Evolutionary conservation across 2,888 invertebrate genomes (phyloP).

Genomic region (Cacoxenus indagator): DNA sequence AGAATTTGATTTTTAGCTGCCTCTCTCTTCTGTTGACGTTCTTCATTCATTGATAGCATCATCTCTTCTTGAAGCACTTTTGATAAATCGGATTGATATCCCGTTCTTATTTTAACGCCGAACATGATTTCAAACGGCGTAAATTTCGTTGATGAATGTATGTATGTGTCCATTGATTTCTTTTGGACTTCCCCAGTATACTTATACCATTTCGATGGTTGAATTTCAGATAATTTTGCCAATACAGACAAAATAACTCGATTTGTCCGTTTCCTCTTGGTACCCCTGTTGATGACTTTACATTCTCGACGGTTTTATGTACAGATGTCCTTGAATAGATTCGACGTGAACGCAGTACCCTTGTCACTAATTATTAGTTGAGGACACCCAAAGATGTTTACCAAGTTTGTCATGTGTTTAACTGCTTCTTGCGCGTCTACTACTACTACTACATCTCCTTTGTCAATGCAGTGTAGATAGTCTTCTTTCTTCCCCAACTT

Average conservation of each 20-base stretch:
- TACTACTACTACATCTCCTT: constrained; percentile 41
- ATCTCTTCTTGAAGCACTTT: constrained; percentile 74
- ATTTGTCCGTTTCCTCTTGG: constrained; percentile 29
- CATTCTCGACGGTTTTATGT: constrained; percentile 15
- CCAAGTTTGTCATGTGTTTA: constrained; percentile 1
- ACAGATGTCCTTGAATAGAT: constrained; percentile 28
- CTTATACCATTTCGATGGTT: constrained; percentile 33
- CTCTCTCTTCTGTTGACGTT: background rate
- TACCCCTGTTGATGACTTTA: constrained; percentile 26
- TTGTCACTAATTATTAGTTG: constrained; percentile 28
- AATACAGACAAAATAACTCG: constrained; percentile 18
- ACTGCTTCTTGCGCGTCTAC: background rate
- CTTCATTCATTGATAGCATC: constrained; percentile 23
- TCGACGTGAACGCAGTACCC: constrained; percentile 31
- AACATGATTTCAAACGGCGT: constrained; percentile 26
- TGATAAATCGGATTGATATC: background rate
- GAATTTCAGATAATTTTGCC: background rate
- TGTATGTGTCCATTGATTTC: constrained; percentile 21
- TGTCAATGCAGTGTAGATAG: constrained; percentile 52
- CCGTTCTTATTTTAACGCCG: constrained; percentile 11
- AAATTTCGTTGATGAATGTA: constrained; percentile 16
- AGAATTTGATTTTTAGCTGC: constrained; percentile 8
- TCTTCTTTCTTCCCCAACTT: constrained; percentile 61
- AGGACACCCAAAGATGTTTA: constrained; percentile 29
- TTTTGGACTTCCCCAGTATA: constrained; percentile 27